Base-by-base conservation (phyloP, 2,888 invertebrate genomes). In the Pterobdella sp. region DNA sequence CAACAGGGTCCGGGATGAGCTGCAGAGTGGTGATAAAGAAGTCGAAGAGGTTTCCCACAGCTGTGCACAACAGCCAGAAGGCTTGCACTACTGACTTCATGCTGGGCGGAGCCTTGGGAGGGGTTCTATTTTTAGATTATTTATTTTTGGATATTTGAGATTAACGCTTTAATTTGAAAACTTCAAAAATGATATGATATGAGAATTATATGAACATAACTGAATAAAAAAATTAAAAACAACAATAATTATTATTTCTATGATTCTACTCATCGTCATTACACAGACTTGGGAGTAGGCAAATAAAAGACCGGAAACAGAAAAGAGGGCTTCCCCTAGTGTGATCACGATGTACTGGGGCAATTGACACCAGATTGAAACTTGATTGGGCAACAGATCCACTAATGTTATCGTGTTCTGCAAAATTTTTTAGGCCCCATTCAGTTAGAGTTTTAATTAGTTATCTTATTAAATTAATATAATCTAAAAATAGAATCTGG, bases 81-180 rank as follows among this genome's bases (percentile, higher is more conserved):
- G 96, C 93, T 83, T 91, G 91, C 68, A 97, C 84, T 0, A 98
- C 90, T 0, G 95, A 92, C 84, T 96, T 97, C 95, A 98, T 95
- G 76, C 89, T 90, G 3, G 87, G 82, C 0, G 96, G 94, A 0
- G 96, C 93, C 86, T 84, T 76, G 7, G 42, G 7, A 42, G 32
- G 26, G 10, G 3, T 26, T 18, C n/a, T 56, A 3, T 4, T 56
- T 22, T 56, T 22, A 26, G 4, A 26, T 7, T 3, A 22, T 56
- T 22, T 56, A 14, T 42, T 7, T 22, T 14, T 42, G 49, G 22
- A 7, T 14, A 14, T 42, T 42, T 42, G 22, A 42, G 22, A 7
- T 42, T 22, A 22, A 42, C 49, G 49, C 49, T 14, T 42, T 42
- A 14, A 7, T 14, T 42, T 42, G 49, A 42, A 42, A 42, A 14